Evolutionary conservation across 2,797 vertebrate species (phyloP), one percentile per base, ranked within the genome.

Genomic region (Ptychadena robeensis): DNA sequence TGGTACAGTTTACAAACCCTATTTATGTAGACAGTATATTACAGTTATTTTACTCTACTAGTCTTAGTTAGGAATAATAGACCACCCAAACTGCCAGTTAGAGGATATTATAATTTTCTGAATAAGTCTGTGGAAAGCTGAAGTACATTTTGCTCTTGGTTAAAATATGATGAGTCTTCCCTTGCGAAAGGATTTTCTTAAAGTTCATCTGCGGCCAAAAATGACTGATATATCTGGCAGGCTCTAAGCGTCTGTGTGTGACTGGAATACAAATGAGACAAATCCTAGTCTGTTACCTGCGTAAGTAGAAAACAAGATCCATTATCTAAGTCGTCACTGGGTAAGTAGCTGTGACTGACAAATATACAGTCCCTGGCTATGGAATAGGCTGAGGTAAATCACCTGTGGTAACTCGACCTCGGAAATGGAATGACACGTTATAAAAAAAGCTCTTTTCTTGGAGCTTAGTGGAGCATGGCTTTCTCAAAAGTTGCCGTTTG

Each of bases 181-280:
- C 14, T 66, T 76, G 64, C 25, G 18, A 31, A 57, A 75, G 61
- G 34, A 75, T 40, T 40, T 82, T 76, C 65, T 27, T 11, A 14
- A 53, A 53, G 31, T 77, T 77, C 34, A 77, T 31, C 53, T 77
- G 9, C 22, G 15, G 73, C 73, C 81, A 82, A 59, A 82, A 75
- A 31, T 77, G 81, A 63, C 57, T 65, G 44, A 70, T 82, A 69
- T 75, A 69, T 82, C 72, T 82, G 81, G 73, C 64, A 82, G 73
- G 15, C 40, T 75, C 48, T 31, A 25, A 31, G 25, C 67, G 37
- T 14, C n/a, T 27, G 25, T 76, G 48, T 72, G 44, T 37, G 64
- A 75, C 71, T 82, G 71, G 80, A 82, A 74, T 57, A 68, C 65
- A 69, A 69, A 76, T 75, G 69, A 76, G 31, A 76, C 25, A 70